Conservation (phyloP, 2,797 vertebrate species). For the Eleutherodactylus coqui region DNA sequence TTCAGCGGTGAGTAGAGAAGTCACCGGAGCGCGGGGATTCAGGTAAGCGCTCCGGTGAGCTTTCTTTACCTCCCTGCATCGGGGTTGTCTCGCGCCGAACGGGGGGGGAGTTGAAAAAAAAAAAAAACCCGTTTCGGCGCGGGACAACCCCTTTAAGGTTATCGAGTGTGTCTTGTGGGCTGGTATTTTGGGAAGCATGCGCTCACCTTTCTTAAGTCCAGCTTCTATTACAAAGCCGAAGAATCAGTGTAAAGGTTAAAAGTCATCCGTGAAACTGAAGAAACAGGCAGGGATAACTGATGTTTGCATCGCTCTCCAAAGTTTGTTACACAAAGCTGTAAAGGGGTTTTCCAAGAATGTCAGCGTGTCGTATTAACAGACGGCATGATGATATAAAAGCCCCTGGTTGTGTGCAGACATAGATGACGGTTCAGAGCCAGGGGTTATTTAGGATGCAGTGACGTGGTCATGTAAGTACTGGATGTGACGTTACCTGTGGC, state of each 20-base stretch:
- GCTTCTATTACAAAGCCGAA: conserved; percentile 6
- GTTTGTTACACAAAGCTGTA: neutral
- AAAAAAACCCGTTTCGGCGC: no score
- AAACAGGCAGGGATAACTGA: conserved; percentile 3
- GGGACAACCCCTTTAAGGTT: no score
- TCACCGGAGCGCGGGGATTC: no score
- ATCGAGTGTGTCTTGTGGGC: neutral
- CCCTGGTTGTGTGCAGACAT: neutral
- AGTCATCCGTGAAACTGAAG: conserved; percentile 13
- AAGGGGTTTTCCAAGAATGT: neutral
- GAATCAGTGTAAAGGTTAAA: conserved; percentile 45
- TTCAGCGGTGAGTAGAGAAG: no score
- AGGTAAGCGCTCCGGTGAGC: no score
- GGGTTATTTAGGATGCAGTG: no score
- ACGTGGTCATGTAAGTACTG: no score
- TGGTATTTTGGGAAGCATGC: conserved; percentile 33
- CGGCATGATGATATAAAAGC: neutral
- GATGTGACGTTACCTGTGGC: no score
- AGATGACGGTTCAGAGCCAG: no score
- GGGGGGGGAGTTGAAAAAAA: no score
- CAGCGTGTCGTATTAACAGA: neutral
- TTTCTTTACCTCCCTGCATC: no score
- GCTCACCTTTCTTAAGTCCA: conserved; percentile 12
- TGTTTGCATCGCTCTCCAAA: conserved; percentile 1
- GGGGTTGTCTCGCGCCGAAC: no score